Evolutionary conservation across 2,797 vertebrate genomes (phyloP), one percentile per base, ranked within the genome.

Genomic region (Anguilla pacifica): DNA sequence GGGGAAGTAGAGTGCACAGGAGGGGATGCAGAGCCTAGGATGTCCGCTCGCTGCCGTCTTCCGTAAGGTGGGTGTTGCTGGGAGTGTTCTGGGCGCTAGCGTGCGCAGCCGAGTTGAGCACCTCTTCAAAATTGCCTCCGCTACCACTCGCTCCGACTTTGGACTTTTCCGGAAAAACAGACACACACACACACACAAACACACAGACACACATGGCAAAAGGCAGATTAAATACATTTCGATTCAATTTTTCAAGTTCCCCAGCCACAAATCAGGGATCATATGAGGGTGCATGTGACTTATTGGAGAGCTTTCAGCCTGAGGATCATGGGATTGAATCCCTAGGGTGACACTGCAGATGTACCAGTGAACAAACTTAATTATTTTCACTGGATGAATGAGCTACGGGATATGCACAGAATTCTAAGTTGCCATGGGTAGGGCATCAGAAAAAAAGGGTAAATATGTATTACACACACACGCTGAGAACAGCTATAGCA

Each of bases 91-190:
- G 97, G 89, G 97, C 95, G 0, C 97, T 99, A 93, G 98, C 98
- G 0, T 98, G 96, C 0, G 98, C 99, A 0, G 98, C 93, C 1
- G 98, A 99, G 72, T 96, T 99, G 90, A 99, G 97, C 74, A 99
- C 98, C 17, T 99, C 99, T 94, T 99, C 98, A 88, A 99, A 99
- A 93, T 96, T 99, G 91, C 98, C 97, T 77, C 95, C 95, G 28
- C 92, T 91, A 6, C 95, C 93, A 0, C 93, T 22, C 2, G 95
- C 93, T 2, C 98, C 97, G 86, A 99, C 98, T 94, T 98, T 99
- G 87, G 97, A 97, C 98, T 99, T 92, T 90, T 88, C 85, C 84
- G 85, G n/a, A 28, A 82, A 94, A 0, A 28, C 55, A 84, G 19
- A n/a, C n/a, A 82, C 2, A 85, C 6, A 70, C 85, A 88, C 6